Evolutionary conservation across 2,113 vertebrate genomes (phyloP), one percentile per base, ranked within the genome.

Genomic region (Cinclus cinclus): DNA sequence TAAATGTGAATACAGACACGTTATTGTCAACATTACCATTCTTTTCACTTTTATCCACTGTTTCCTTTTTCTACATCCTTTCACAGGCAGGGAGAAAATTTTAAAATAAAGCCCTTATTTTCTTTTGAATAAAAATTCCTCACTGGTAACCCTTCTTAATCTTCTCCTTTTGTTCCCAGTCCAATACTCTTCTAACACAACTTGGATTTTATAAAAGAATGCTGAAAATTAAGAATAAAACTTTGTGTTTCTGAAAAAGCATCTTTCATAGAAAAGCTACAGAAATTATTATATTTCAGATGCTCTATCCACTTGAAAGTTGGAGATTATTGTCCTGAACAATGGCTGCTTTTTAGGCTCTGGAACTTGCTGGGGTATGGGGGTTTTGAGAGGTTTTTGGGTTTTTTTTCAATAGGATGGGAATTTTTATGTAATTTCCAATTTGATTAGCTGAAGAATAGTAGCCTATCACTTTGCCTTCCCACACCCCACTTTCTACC

Each of bases 21-120:
- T 65, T 52, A 13, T 13, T 76, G 63, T 62, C 68, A 83, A 83
- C 39, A 92, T 65, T 69, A 73, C 22, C 21, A 69, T 42, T 58
- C 21, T 67, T 74, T 90, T 55, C 59, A 62, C 75, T 86, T 95
- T 85, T 55, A 80, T 25, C 67, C 70, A 28, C 62, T 58, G n/a
- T 62, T 90, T 65, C 49, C 33, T 83, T 80, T 90, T 69, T 15
- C 75, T 76, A 27, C 10, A 7, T 58, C 58, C 50, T 88, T 80
- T 86, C 50, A 65, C 33, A 47, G 27, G 47, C 42, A 80, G 30
- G 39, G 55, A 90, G 52, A 31, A 89, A 74, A 80, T 59, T 75
- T 90, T 49, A 94, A 96, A 88, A 88, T 80, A 94, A 90, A 88
- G 35, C 7, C 8, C 16, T 24, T 92, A 92, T 64, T 52, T 53